These are phyloP conservation scores for Anas platyrhynchos DNA, from an alignment of 2,113 vertebrate species.

Conservation along the genomic window DNA sequence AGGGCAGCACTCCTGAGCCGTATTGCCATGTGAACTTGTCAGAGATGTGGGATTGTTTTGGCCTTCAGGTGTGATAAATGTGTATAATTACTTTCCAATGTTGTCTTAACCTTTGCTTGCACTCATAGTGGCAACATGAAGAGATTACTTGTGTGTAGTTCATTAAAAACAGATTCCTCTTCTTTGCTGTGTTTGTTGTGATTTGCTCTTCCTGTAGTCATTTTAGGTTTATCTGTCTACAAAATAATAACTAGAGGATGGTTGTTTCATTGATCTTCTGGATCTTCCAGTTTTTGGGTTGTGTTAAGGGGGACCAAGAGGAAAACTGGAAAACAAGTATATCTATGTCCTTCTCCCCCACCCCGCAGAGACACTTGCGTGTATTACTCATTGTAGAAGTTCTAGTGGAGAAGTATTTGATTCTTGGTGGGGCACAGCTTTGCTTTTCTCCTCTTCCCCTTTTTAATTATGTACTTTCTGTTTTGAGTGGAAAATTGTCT, in stretches of 20 bases:
- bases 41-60: not conserved
- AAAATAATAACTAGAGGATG: not conserved
- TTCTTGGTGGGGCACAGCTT: not conserved
- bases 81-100: slow-evolving; percentile 27
- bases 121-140: not conserved
- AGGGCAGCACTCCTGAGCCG: not conserved
- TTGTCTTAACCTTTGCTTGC: not conserved
- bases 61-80: not conserved
- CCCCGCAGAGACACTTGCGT: not conserved
- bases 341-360: not conserved
- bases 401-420: not conserved
- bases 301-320: not conserved
- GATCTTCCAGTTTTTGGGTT: not conserved
- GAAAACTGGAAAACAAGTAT: not conserved
- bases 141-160: not conserved
- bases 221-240: not conserved
- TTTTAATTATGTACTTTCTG: not conserved
- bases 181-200: not conserved
- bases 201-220: not conserved
- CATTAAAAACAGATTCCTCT: slow-evolving; percentile 20
- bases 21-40: not conserved
- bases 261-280: not conserved
- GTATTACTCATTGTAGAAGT: not conserved
- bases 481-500: not conserved
- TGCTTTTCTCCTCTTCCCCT: not conserved